Evolutionary conservation across 92 coral and sea anemone species (phyloP), one percentile per base, ranked within the genome.

Genomic region (Phenganax marumi): DNA sequence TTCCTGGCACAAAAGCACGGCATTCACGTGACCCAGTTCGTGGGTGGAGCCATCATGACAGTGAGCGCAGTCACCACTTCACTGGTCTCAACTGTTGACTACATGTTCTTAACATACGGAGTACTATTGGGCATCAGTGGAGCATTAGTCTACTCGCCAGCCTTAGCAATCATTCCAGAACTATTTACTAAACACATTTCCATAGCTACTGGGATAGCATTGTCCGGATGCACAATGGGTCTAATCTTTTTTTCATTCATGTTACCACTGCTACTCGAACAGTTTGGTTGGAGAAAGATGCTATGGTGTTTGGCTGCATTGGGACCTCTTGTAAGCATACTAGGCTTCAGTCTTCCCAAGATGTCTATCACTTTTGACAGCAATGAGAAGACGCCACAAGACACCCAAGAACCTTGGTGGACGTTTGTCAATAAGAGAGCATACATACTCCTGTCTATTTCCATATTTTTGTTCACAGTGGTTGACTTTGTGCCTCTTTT

Each of bases 41-140:
- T 69, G 25, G 89, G 85, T n/a, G 89, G 89, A 0, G 22, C 81
- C 33, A 10, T 71, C 46, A 22, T 75, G 26, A 58, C 81, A 52
- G 68, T 80, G 9, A 85, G 89, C 22, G 53, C 73, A 12, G 49
- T 86, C 16, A 60, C 75, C 12, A 79, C 89, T 3, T 69, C 89
- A 43, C 60, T 86, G 55, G 81, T 77, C 9, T 54, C 71, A 12
- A 80, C 55, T 48, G 26, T 86, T 12, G 26, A 70, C 74, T 64
- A 79, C 50, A 81, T 86, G 64, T 86, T 68, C 43, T 33, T 86
- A 6, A 80, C 85, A 12, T 80, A 86, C n/a, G 81, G 89, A 8
- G 57, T 86, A 11, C 61, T 73, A 0, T 21, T 79, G 12, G 89
- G 89, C 26, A 60, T 71, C 39, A 69, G 85, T 6, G 56, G 73